Base-by-base conservation (phyloP, 2,888 invertebrate species). In the Drosophila anomelani region DNA sequence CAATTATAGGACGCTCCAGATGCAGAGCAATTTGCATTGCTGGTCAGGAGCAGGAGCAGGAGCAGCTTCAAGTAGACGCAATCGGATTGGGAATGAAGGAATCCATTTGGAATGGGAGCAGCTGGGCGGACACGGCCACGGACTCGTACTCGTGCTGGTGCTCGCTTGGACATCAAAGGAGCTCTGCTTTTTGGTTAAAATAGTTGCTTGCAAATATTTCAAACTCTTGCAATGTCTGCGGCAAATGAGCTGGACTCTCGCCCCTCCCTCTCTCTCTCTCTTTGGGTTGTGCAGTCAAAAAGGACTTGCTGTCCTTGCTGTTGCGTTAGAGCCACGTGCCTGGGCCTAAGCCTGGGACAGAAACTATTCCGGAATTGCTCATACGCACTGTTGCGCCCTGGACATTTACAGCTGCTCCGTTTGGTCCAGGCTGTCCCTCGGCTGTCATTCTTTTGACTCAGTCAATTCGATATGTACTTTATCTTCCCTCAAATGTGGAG, bases 371-470 rank as follows among this genome's bases (percentile, higher is more conserved):
- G 57, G 53, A 71, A 83, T 76, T 64, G 66, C 68, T 68, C 73
- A 83, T 78, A 78, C 78, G 80, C 82, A 81, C 67, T 70, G 73
- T 59, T 76, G 73, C 68, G 23, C 73, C 13, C 1, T 9, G 55
- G 61, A 63, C 69, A 64, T 67, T 69, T 44, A 64, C n/a, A 34
- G 47, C n/a, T 13, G 49, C 17, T 34, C 17, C 17, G 10, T 32
- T 41, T 15, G 36, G 10, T 26, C 2, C 29, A 20, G 13, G 26
- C 20, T 20, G 20, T n/a, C 15, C 13, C 32, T 29, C 26, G 6
- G 17, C 38, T 17, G 17, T 8, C 44, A 41, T 75, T 47, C 38
- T 26, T n/a, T 47, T 47, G 47, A n/a, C n/a, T 32, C 29, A 29
- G n/a, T 47, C 17, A 47, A 17, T 32, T 47, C 12, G 47, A 7